These are phyloP conservation scores for Calameuta pallipes DNA, from an alignment of 2,888 invertebrate species.

Conservation along the genomic window DNA sequence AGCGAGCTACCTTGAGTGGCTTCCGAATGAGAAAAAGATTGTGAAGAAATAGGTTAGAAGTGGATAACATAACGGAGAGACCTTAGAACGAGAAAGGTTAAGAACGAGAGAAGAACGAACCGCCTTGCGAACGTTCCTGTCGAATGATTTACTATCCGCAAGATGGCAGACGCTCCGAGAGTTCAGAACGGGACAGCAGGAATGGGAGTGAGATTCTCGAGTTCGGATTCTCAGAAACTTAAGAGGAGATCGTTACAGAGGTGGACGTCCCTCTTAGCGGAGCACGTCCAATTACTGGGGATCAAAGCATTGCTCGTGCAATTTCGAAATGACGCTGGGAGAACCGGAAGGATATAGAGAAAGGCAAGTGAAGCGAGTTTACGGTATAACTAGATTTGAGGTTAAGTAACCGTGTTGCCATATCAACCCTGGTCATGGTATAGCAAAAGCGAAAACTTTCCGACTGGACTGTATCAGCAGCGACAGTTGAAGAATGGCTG, in stretches of 20 bases:
- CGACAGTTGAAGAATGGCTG: background rate
- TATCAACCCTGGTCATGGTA: background rate
- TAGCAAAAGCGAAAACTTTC: background rate
- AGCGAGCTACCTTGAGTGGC: background rate
- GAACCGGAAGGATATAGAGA: background rate
- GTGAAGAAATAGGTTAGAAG: background rate
- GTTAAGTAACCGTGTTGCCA: background rate
- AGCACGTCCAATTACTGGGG: conserved; percentile 20
- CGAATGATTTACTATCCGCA: conserved; percentile 19
- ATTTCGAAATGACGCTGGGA: background rate
- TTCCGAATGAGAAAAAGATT: background rate
- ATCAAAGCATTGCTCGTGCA: conserved; percentile 19
- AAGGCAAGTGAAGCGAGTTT: background rate
- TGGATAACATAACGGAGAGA: background rate
- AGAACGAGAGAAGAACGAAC: background rate
- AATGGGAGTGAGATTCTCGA: conserved; percentile 7
- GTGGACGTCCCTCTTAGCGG: conserved; percentile 1
- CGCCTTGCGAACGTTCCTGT: background rate
- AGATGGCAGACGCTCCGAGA: conserved; percentile 20
- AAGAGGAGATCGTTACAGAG: conserved; percentile 23
- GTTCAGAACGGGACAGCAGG: background rate
- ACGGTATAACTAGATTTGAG: background rate
- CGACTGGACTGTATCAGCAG: background rate
- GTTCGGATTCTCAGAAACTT: conserved; percentile 17
- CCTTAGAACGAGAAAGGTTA: background rate